These are phyloP conservation scores for Polypterus bichir DNA, from an alignment of 2,113 vertebrate genomes.

Conservation along the genomic window DNA sequence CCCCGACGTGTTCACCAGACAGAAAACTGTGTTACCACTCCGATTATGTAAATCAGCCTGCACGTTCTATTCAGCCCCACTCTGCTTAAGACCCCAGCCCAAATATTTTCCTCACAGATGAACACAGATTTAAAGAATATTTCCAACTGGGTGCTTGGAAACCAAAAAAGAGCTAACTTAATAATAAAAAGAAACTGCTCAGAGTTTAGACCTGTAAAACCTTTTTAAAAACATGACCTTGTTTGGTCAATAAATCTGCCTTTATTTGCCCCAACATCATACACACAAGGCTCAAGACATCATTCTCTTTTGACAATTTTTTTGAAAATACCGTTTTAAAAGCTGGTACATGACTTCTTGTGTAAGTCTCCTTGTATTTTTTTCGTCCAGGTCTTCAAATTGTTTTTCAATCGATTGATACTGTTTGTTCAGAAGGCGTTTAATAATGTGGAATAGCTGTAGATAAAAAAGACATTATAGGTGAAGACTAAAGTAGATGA, in stretches of 20 bases:
- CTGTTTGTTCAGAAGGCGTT: slow-evolving; percentile 23
- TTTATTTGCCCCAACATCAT: not conserved
- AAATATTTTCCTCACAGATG: slow-evolving; percentile 36
- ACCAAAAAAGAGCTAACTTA: not conserved
- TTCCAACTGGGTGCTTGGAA: not conserved
- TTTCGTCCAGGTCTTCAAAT: slow-evolving; percentile 30
- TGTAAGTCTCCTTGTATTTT: slow-evolving; percentile 21
- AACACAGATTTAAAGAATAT: slow-evolving; percentile 3
- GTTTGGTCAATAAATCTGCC: too few relatives aligned
- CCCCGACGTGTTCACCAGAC: slow-evolving; percentile 31
- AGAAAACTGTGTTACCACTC: slow-evolving; percentile 33
- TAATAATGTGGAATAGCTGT: slow-evolving; percentile 26
- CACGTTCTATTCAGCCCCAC: slow-evolving; percentile 42
- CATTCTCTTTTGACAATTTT: too few relatives aligned
- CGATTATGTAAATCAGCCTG: slow-evolving; percentile 64
- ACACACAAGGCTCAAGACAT: not conserved
- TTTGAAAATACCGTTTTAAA: slow-evolving; percentile 22
- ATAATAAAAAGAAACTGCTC: too few relatives aligned
- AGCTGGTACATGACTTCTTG: slow-evolving; percentile 22
- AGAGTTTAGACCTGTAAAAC: too few relatives aligned
- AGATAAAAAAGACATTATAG: not conserved
- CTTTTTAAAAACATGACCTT: too few relatives aligned
- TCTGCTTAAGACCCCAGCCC: slow-evolving; percentile 32
- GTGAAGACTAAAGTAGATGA: too few relatives aligned
- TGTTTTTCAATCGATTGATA: slow-evolving; percentile 19